A percentile compares a stretch with the other conserved stretches of the same genome.
These are phyloP conservation scores for Nothocercus nigrocapillus DNA, from an alignment of 2,113 vertebrate species.

Conservation along the genomic window DNA sequence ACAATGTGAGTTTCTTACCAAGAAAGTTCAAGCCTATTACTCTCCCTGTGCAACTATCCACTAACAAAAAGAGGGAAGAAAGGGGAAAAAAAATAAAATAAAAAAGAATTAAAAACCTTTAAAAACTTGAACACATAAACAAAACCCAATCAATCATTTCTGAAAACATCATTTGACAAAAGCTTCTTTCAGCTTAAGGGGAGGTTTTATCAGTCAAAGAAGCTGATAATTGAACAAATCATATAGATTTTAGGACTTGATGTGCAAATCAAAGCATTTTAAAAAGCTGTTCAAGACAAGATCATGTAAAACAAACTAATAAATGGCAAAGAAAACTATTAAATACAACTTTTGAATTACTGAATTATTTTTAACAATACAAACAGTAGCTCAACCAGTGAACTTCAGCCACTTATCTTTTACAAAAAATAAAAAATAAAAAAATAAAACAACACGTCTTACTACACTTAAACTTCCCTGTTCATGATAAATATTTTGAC, in stretches of 20 bases:
- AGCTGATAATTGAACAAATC: background rate
- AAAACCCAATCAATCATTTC: background rate
- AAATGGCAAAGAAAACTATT: background rate
- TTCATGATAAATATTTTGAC: background rate
- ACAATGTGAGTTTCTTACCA: background rate
- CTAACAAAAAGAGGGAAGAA: background rate
- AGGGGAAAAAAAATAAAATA: background rate
- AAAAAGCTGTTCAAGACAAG: fast-evolving
- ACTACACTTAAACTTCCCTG: background rate
- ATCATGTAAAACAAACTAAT: background rate
- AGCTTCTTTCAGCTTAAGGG: background rate
- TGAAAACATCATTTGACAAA: background rate
- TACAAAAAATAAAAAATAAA: background rate
- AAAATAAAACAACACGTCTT: background rate
- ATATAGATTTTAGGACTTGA: fast-evolving
- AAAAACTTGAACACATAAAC: background rate
- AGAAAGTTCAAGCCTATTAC: background rate
- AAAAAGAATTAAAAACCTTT: background rate
- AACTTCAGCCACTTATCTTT: background rate
- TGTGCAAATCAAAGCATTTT: background rate
- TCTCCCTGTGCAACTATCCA: background rate
- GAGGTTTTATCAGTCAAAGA: background rate
- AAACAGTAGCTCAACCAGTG: background rate
- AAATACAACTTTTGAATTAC: background rate
- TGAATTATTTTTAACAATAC: background rate